Conservation (phyloP, 30 jellyfish, hydroid and myxozoan genomes). For the Aurelia sp. region DNA sequence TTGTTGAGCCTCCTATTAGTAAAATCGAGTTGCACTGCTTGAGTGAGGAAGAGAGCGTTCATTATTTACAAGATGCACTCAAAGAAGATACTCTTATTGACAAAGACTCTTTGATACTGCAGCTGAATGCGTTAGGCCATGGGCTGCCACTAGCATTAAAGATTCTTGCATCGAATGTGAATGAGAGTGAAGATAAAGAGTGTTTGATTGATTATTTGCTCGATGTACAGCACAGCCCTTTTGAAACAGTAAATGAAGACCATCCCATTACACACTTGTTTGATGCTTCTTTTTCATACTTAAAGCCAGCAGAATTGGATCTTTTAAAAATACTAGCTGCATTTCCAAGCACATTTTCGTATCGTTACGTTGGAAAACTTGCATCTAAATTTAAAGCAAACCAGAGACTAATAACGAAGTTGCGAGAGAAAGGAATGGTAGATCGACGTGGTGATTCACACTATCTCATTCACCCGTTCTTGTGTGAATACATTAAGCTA, state of each 20-base stretch:
- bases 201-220: neutral
- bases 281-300: neutral
- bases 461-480: too few species aligned
- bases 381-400: too few species aligned
- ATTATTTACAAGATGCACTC: neutral
- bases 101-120: neutral
- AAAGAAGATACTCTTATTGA: neutral
- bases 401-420: neutral
- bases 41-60: neutral
- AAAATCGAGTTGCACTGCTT: neutral
- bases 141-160: slow-evolving; percentile 16
- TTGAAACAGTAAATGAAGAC: neutral
- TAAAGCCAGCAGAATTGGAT: too few species aligned
- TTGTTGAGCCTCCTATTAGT: too few species aligned
- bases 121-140: neutral
- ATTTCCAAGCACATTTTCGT: too few species aligned
- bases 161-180: neutral
- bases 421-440: too few species aligned
- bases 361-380: too few species aligned
- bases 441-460: too few species aligned
- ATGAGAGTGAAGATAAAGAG: neutral
- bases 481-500: too few species aligned
- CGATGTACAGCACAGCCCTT: neutral
- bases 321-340: too few species aligned
- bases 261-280: slow-evolving; percentile 14